Evolutionary conservation across 2,113 vertebrate genomes (phyloP).

Genomic region (Cebus imitator): DNA sequence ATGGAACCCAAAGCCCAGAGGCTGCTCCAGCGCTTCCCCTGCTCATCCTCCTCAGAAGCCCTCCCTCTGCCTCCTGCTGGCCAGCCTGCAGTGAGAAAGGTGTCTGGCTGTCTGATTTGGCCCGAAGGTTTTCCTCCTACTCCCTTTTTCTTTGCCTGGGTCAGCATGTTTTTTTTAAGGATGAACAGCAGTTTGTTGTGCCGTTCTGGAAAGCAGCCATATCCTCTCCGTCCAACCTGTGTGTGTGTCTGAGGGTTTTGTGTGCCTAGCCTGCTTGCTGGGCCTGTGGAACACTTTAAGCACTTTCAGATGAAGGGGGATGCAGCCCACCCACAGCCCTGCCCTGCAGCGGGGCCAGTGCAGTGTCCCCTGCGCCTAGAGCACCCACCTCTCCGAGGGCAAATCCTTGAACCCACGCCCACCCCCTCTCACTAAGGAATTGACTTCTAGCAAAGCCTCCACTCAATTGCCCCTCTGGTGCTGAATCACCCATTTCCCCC

Average conservation of each 20-base stretch:
- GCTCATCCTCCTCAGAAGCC: neutral
- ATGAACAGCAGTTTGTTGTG: slow-evolving; percentile 10
- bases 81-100: neutral
- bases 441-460: neutral
- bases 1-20: neutral
- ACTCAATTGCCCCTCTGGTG: neutral
- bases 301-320: neutral
- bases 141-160: neutral
- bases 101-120: neutral
- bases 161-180: neutral
- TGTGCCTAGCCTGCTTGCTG: neutral
- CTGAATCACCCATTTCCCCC: neutral
- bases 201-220: slow-evolving; percentile 25
- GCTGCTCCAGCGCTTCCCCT: neutral
- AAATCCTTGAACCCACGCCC: neutral
- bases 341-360: neutral
- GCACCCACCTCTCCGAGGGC: neutral
- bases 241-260: too few relatives aligned
- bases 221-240: neutral
- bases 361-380: neutral
- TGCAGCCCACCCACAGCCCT: neutral
- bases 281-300: neutral
- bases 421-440: neutral
- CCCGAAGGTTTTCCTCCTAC: neutral
- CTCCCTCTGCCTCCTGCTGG: neutral